Base-by-base conservation (phyloP, 2,797 vertebrate genomes). In the Sebastes baramenuke region DNA sequence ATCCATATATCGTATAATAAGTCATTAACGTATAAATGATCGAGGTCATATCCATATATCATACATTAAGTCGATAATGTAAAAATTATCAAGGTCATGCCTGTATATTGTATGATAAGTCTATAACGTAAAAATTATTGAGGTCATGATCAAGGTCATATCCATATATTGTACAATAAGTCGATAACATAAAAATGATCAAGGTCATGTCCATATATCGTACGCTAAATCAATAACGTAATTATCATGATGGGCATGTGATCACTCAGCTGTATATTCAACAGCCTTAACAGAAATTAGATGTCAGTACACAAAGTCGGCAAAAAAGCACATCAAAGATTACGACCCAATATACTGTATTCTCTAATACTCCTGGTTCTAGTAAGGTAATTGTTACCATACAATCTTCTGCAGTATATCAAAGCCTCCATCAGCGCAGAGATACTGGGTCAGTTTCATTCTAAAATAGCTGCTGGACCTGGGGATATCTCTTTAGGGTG, bases 401-500 rank as follows among this genome's bases (percentile, higher is more conserved):
- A 22, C 46, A 61, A 32, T 86, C 61, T 18, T 72, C 72, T 62
- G 66, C 71, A 69, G 54, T 75, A n/a, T 77, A 75, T 77, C 29
- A 16, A 24, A 64, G 75, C 69, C 79, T 75, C 68, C 61, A 81
- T 88, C 82, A 73, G 77, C 25, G 20, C 55, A 62, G 22, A 81
- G 59, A 68, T 73, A 42, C 30, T 46, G 61, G 77, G 56, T 86
- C 81, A 80, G 36, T 58, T 77, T 69, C 24, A n/a, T 66, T 67
- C 59, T 38, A 25, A 88, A 85, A 88, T 78, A 87, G 84, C 66
- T 72, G 80, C 83, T 62, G 69, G 56, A 86, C 80, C 54, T 1
- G 4, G 56, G 70, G 87, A 89, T 84, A 75, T 84, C 64, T 83
- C 56, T 89, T 85, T 65, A 82, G 66, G 70, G 46, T 76, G 74